Conservation (phyloP, 37 sponge, comb jelly and placozoan genomes). For the Agelas oroides region DNA sequence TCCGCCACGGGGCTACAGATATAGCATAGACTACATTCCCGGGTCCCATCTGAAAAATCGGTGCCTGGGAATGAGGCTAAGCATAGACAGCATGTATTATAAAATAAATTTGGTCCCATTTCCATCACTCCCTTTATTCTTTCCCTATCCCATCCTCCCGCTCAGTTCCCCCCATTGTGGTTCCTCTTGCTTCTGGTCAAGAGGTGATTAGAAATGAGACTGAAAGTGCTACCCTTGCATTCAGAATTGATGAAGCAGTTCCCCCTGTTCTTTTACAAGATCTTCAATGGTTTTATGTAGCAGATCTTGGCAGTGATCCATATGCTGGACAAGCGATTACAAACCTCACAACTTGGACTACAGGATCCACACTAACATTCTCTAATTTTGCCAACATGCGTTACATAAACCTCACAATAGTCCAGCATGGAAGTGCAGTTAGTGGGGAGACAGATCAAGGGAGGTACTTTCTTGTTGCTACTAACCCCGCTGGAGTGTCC, state of each 20-base stretch:
- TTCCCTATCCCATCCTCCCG: no score
- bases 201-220: slow-evolving; percentile 17
- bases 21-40: no score
- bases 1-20: no score
- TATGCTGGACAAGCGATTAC: slow-evolving; percentile 46
- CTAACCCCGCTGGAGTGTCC: no score
- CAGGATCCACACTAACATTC: no score
- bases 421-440: background rate
- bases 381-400: background rate
- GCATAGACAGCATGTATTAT: no score
- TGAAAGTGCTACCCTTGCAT: slow-evolving; percentile 19
- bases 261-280: slow-evolving; percentile 41
- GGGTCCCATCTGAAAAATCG: no score
- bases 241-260: slow-evolving; percentile 43
- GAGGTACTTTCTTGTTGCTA: slow-evolving; percentile 63
- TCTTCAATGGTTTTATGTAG: slow-evolving; percentile 57
- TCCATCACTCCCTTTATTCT: no score
- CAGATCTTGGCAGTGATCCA: background rate
- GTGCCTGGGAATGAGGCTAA: no score
- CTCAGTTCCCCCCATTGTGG: slow-evolving; percentile 73
- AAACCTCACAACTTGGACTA: slow-evolving; percentile 28
- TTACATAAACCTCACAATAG: slow-evolving; percentile 22
- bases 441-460: slow-evolving; percentile 60
- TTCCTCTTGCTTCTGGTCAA: slow-evolving; percentile 9
- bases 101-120: no score